Conservation (phyloP, 2,888 invertebrate genomes). For the Dioctria linearis region DNA sequence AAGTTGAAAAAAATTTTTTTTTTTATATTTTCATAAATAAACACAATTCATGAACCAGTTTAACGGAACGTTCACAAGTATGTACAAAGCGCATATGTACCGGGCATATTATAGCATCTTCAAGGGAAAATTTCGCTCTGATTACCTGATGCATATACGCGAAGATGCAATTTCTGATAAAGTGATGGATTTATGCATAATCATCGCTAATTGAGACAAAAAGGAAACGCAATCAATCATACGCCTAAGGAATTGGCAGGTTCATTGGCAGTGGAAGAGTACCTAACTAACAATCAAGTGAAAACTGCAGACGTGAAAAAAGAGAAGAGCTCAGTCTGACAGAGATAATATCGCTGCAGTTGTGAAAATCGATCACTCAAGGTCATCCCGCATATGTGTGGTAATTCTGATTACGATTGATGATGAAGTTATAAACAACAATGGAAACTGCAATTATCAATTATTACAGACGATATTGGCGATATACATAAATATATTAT, state of each 20-base stretch:
- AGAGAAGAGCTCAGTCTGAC: too few species aligned
- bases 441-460: too few species aligned
- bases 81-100: too few species aligned
- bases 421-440: too few species aligned
- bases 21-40: neutral
- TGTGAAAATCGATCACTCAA: too few species aligned
- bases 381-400: too few species aligned
- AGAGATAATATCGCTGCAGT: too few species aligned
- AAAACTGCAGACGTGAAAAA: neutral
- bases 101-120: neutral
- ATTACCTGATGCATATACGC: constrained; percentile 21
- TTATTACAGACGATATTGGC: too few species aligned
- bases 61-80: constrained; percentile 12
- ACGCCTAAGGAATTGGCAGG: neutral
- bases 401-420: too few species aligned
- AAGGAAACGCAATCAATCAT: constrained; percentile 36
- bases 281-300: neutral
- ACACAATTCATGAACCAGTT: constrained; percentile 33
- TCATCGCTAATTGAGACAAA: constrained; percentile 48
- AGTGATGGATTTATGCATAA: constrained; percentile 45
- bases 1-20: neutral
- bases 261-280: neutral
- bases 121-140: constrained; percentile 24
- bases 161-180: constrained; percentile 40
- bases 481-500: too few species aligned